Percentiles rank a stretch among this genome's conserved stretches.
Conservation (phyloP, 2,888 invertebrate genomes). For the Sialis fuliginosa region DNA sequence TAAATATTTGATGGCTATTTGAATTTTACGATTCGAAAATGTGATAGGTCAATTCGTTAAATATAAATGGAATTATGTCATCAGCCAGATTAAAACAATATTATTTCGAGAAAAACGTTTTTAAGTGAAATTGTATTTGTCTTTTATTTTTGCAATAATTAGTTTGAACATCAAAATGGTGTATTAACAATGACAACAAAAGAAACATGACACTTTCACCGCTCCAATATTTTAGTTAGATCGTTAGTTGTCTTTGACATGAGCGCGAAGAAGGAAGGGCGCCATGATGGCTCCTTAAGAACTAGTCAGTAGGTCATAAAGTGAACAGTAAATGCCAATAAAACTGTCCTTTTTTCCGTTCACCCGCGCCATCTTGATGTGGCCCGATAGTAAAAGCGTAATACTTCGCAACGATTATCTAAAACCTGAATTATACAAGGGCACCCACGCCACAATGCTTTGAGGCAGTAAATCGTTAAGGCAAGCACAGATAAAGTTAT, state of each 20-base stretch:
- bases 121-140: too few species aligned
- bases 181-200: too few species aligned
- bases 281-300: background rate
- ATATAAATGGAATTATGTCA: too few species aligned
- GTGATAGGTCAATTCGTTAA: too few species aligned
- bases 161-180: too few species aligned
- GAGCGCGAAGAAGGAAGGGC: background rate
- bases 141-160: too few species aligned
- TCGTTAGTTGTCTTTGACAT: background rate
- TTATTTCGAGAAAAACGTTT: too few species aligned
- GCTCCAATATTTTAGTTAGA: background rate
- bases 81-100: too few species aligned
- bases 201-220: too few species aligned
- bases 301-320: background rate
- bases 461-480: background rate
- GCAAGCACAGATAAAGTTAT: background rate
- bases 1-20: too few species aligned
- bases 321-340: background rate
- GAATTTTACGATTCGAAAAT: too few species aligned
- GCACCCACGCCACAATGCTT: background rate
- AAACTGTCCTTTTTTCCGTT: background rate
- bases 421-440: background rate
- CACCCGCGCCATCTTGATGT: background rate
- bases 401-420: background rate
- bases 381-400: background rate